Base-by-base conservation (phyloP, 1,140 invertebrate species). In the Drosophila ogumai region DNA sequence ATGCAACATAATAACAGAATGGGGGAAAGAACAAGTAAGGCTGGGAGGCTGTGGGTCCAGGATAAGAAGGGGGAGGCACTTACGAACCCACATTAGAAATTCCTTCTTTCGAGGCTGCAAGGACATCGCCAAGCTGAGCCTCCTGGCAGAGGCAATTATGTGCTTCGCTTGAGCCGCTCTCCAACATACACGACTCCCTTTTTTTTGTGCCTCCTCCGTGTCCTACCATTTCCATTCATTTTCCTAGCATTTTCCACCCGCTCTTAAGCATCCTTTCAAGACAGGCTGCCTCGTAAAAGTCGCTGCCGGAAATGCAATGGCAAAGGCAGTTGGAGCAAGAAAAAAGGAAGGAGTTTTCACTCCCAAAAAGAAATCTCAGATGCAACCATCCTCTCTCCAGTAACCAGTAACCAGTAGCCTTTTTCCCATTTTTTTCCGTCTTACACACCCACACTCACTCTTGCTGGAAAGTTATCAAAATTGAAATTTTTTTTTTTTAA, bases 41-140 rank as follows among this genome's bases (percentile, higher is more conserved):
- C 28, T 3, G 49, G 31, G 49, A 68, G 38, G 49, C 64, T 56
- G 67, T 22, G 34, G 32, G 59, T 25, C 31, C 31, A 5, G 49
- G 31, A 50, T 50, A 32, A 81, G 59, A 10, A 32, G 46, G 19
- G 58, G 58, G 19, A 61, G 69, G 66, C 86, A 90, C 85, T 90
- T 90, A 88, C 77, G 82, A 71, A 80, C 78, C 63, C 80, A 84
- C 85, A 90, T 90, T 90, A 90, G 85, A 90, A 90, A 90, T 90
- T 90, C 85, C 81, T 79, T 90, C 80, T 65, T 81, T 73, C 47
- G 32, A 63, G 38, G 38, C 44, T 40, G 59, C 76, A 79, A 73
- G 77, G 75, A 79, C 74, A 65, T 65, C 41, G 50, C 46, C 67
- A 46, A 49, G 44, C 66, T 41, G 22, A 28, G 73, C 79, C 58